Evolutionary conservation across 2,797 vertebrate genomes (phyloP), one percentile per base, ranked within the genome.

Genomic region (Chelon auratus): DNA sequence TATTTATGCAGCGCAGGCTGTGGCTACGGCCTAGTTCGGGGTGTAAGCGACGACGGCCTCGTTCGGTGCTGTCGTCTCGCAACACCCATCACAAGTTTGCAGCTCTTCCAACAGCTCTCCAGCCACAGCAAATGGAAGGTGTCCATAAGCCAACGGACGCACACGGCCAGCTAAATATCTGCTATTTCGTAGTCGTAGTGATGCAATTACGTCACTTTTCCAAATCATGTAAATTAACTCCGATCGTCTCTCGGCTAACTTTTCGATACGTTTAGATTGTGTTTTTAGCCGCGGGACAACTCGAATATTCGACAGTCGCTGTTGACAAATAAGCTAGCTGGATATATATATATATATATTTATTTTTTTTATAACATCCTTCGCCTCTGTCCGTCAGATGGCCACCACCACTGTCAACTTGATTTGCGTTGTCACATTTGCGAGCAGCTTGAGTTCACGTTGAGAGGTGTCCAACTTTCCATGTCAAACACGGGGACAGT

Each of bases 1-100:
- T 92, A 93, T 94, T 93, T 92, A 93, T 93, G 91, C 91, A 87
- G 88, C 85, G 84, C 87, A 92, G 92, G 91, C 91, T 94, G 83
- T 36, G 81, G 55, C 58, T 40, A 58, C 58, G 94, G 93, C 93
- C 93, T 94, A 93, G 89, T 87, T 90, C 82, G 89, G 22, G 91
- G 89, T 93, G 93, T 89, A 85, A 90, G 91, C 80, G 81, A 80
- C 85, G 87, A 88, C 90, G 91, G 92, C 91, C 92, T 93, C 89
- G 89, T 36, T 90, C 84, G 84, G 78, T 87, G 85, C 91, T 85
- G 91, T 88, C 81, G 89, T 87, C 88, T 91, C 86, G 64, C 60
- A 87, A 86, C 87, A 92, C 83, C 81, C 88, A 75, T 83, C 86
- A 85, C 83, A 93, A 91, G 90, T 93, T 92, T 77, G 81, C 78